Evolutionary conservation across 2,797 vertebrate species (phyloP), one percentile per base, ranked within the genome.

Genomic region (Australoheros facetus): DNA sequence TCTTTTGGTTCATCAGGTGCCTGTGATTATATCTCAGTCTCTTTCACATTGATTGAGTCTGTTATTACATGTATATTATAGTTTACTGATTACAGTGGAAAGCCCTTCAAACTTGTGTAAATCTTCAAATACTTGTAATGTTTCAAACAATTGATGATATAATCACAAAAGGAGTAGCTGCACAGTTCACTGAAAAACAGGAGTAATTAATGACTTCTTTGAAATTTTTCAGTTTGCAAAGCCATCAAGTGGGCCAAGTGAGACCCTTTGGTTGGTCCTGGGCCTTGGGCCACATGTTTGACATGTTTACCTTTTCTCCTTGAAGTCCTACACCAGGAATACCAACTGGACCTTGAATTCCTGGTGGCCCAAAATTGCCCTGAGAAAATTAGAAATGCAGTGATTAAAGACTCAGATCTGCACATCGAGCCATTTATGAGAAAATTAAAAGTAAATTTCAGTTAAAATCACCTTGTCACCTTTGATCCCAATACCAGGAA

Each of bases 401-500:
- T 10, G 1, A 79, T 39, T 71, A n/a, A 37, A 76, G 0, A 57
- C 11, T 13, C 17, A 45, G 9, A 14, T 21, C n/a, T 58, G 39
- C 17, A 51, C 2, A 34, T 12, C 14, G 26, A 26, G 39, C 48
- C 13, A 10, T 1, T 0, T 1, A 28, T 1, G 0, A 1, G 62
- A 23, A 66, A 4, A 48, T 66, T 0, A 1, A 8, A 42, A 7
- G 9, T 66, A 66, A 48, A 66, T 48, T 21, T 56, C 19, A 42
- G n/a, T 10, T 17, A 8, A 23, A 4, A 10, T 37, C 86, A 98
- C 97, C 96, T 97, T 97, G 75, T 96, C 96, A 73, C 97, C 97
- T 95, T 97, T 97, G 77, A 96, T 71, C 64, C 94, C 94, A 5
- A 87, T 58, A 53, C 96, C 97, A 60, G 94, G 80, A 4, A 48